A percentile compares a stretch with the other conserved stretches of the same genome.
These are phyloP conservation scores for Peromyscus attwateri DNA, from an alignment of 2,797 vertebrate species.

Conservation along the genomic window DNA sequence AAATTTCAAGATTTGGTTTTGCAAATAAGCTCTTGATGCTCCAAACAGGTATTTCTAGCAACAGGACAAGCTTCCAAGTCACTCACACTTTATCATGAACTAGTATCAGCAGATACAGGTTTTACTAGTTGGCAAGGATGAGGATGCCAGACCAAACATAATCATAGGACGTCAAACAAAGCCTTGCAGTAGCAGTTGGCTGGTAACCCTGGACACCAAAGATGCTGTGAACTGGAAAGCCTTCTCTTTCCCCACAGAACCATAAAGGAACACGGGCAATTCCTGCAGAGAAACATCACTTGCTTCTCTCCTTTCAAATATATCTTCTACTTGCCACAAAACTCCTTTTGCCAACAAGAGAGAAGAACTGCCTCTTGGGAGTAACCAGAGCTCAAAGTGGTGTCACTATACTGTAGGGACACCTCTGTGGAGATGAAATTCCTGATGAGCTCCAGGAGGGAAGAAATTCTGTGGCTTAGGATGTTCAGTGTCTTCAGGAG, in stretches of 20 bases:
- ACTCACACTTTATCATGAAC: not conserved
- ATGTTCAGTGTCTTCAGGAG: not conserved
- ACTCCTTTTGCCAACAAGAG: not conserved
- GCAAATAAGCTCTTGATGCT: not conserved
- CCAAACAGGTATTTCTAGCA: not conserved
- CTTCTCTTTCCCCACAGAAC: not conserved
- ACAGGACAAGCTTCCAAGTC: not conserved
- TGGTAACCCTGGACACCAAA: not conserved
- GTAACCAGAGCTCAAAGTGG: not conserved
- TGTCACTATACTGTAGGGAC: not conserved
- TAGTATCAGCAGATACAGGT: not conserved
- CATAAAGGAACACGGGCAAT: fast-evolving
- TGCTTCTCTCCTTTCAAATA: not conserved
- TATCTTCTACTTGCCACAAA: not conserved
- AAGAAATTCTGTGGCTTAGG: not conserved
- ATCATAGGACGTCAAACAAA: not conserved
- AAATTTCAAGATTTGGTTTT: conserved; percentile 31
- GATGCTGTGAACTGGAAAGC: not conserved
- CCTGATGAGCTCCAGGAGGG: not conserved
- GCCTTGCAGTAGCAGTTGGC: not conserved
- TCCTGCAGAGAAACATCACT: not conserved
- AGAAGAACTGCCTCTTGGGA: not conserved
- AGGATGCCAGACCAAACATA: not conserved
- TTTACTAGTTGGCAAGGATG: not conserved
- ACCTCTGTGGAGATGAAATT: not conserved